Base-by-base conservation (phyloP, 2,797 vertebrate species). In the Sebastes hubbsi region DNA sequence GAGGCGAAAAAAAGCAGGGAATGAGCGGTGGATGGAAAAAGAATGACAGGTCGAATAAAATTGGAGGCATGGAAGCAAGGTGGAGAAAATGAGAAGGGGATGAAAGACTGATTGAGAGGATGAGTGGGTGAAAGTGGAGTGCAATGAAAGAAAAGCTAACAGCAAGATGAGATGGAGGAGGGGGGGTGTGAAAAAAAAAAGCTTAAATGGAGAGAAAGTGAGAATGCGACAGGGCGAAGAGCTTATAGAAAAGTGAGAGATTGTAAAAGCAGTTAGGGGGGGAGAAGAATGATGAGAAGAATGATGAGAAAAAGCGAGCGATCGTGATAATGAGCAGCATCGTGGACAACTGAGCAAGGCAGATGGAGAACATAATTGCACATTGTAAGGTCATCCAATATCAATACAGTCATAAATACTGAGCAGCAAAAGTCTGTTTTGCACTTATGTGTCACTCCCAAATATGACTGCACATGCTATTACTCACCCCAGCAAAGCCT, bases 41-140 rank as follows among this genome's bases (percentile, higher is more conserved):
- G 36, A 68, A 34, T 3, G 65, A 73, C 30, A 68, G 82, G 77
- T 54, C 82, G 75, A 80, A 22, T 52, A 70, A 73, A 85, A 82
- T 30, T 74, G 80, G 70, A 90, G 82, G 82, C 63, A 59, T 78
- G 56, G 76, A 83, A 67, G 68, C 62, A 58, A 29, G 25, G 29
- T 55, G 75, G 75, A 55, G 77, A 65, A 85, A 85, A 82, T 73
- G 74, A 91, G 82, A 84, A 79, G 64, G 58, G 82, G 74, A 82
- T 83, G 68, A 81, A 79, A 83, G 70, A 76, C 77, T 77, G 84
- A 88, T 88, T 91, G 72, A 77, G 64, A 81, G 70, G 84, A 82
- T 84, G 83, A 89, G 87, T 46, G 82, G 72, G 67, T 66, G 66
- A 84, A 85, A 86, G 78, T 77, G 72, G 65, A 82, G 72, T 30